A percentile compares a stretch with the other conserved stretches of the same genome.
Conservation (phyloP, 2,797 vertebrate genomes). For the Catharus ustulatus region DNA sequence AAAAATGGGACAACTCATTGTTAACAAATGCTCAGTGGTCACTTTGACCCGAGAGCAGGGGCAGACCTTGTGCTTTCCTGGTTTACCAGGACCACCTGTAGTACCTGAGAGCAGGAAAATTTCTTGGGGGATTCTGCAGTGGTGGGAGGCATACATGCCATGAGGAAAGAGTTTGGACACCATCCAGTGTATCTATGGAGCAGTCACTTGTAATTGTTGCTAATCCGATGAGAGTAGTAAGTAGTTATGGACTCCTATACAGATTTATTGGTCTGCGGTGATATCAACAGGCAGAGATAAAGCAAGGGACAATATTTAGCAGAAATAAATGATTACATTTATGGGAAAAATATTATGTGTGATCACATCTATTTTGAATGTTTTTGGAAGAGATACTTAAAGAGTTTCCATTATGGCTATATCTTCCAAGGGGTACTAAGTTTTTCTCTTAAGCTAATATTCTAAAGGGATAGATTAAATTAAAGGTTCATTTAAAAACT, state of each 20-base stretch:
- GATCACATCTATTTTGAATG: not conserved
- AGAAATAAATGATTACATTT: constrained; percentile 3
- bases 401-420: not conserved
- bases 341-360: not conserved
- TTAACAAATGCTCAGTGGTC: rapidly evolving
- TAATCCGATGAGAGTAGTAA: constrained; percentile 12
- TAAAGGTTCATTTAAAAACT: constrained; percentile 69
- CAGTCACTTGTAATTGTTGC: not conserved
- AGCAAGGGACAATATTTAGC: not conserved
- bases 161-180: not conserved
- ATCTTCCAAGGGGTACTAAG: not conserved
- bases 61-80: not conserved
- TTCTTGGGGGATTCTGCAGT: not conserved
- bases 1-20: not conserved
- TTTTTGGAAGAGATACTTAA: not conserved
- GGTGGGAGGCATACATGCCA: not conserved
- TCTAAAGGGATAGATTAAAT: constrained; percentile 52
- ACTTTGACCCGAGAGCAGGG: not conserved
- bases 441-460: constrained; percentile 25
- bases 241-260: not conserved
- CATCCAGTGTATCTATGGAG: not conserved
- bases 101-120: not conserved
- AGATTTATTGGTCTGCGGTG: constrained; percentile 17
- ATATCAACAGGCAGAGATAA: not conserved
- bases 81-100: rapidly evolving